Base-by-base conservation (phyloP, 2,113 vertebrate species). In the Crotalus helleri region DNA sequence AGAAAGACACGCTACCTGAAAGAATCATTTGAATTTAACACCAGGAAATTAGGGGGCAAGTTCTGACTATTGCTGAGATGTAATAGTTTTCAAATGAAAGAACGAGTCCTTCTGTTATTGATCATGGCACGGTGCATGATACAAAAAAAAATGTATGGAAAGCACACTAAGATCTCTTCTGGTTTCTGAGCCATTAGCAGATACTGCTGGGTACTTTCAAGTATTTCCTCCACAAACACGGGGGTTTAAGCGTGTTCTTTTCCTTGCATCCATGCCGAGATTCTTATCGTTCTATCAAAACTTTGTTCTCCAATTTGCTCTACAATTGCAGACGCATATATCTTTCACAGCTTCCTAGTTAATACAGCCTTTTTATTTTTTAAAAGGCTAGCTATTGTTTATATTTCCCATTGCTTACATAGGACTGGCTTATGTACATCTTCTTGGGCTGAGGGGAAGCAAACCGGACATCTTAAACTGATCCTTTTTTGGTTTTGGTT, bases 181-280 rank as follows among this genome's bases (percentile, higher is more conserved):
- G 54, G 88, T 92, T 92, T 92, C 91, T 88, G 86, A 92, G 92
- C 87, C 87, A 89, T 92, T 92, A 92, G 87, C 29, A 85, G 87
- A 59, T 85, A 89, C 92, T 85, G 64, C 87, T 58, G 92, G 64
- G 26, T 89, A 81, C 92, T 89, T 92, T 92, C 58, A 92, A 69
- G 59, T 88, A 44, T 46, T 85, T 88, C 9, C 33, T 85, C 87
- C 64, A 46, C 53, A 89, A 89, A 92, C 53, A 89, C 1, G 53
- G 81, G 87, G 87, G 85, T 61, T 92, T 89, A 89, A 89, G 89
- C 44, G 58, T 85, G 39, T 54, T 92, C 69, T 92, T 89, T 81
- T 89, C 87, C 88, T 92, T 51, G 26, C 46, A 81, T 87, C 46
- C 91, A 92, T 92, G 86, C 87, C 44, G 87, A 88, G 87, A 92